phyloP scores from a whole-genome alignment of 2,888 invertebrate species.

The Cyrtodaria siliqua region DNA sequence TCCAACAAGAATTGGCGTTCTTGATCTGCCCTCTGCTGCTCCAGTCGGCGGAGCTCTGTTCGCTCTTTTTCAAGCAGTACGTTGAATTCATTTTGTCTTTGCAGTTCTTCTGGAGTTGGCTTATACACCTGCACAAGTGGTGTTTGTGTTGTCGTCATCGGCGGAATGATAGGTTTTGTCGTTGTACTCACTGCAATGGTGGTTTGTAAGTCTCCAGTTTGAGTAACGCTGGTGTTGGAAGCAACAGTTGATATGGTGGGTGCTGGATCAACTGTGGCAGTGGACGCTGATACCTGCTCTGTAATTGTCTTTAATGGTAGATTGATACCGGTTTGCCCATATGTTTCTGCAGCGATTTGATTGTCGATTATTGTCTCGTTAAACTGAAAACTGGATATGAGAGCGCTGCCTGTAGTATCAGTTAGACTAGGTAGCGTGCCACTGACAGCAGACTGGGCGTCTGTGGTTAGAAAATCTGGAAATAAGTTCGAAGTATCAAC shows the following conservation, averaged over 20 bases:
- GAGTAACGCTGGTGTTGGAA: conserved; percentile 3
- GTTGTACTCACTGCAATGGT: neutral
- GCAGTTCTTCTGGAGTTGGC: conserved; percentile 8
- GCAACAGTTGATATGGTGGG: conserved; percentile 33
- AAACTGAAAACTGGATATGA: no score
- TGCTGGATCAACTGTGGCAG: conserved; percentile 36
- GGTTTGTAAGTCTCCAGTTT: neutral
- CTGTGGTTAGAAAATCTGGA: no score
- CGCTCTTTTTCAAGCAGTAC: conserved; percentile 22
- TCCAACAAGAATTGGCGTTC: conserved; percentile 28
- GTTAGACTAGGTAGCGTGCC: no score
- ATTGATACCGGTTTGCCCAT: no score
- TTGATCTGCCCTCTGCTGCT: conserved; percentile 34
- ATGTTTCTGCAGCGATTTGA: no score
- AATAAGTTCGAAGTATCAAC: no score
- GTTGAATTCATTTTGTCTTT: conserved; percentile 23
- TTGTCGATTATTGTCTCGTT: no score
- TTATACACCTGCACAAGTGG: conserved; percentile 4
- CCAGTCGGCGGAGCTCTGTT: conserved; percentile 20
- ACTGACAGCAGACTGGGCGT: no score
- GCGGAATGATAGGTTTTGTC: neutral
- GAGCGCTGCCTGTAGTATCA: no score
- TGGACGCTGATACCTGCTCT: conserved; percentile 25
- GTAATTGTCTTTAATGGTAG: conserved; percentile 5
- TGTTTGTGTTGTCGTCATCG: neutral